Conservation (phyloP, 2,888 invertebrate species). For the Ormia ochracea region DNA sequence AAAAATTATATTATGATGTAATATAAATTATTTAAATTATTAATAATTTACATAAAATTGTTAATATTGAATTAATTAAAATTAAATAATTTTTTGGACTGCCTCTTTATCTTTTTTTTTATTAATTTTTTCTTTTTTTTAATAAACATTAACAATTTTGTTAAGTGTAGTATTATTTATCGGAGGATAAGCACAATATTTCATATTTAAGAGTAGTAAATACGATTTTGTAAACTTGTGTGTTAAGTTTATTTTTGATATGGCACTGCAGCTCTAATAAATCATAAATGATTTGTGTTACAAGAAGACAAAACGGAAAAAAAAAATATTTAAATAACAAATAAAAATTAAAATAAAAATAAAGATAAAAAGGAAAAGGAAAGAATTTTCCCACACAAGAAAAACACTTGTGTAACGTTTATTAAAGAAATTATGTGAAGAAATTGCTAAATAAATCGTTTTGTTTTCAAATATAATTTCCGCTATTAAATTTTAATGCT, state of each 20-base stretch:
- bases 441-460: background rate
- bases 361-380: background rate
- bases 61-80: too few relatives aligned
- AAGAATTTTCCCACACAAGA: constrained; percentile 17
- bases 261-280: constrained; percentile 54
- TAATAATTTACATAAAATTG: too few relatives aligned
- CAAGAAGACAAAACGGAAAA: too few relatives aligned
- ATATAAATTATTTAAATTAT: too few relatives aligned
- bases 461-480: background rate
- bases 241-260: constrained; percentile 33
- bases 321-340: too few relatives aligned
- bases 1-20: too few relatives aligned
- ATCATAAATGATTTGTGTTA: constrained; percentile 50
- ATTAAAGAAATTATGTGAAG: background rate
- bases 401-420: constrained; percentile 6
- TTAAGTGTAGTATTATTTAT: constrained; percentile 25
- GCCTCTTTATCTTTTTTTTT: too few relatives aligned
- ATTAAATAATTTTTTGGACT: too few relatives aligned
- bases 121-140: too few relatives aligned
- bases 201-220: constrained; percentile 24
- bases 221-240: constrained; percentile 3
- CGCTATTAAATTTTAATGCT: constrained; percentile 9
- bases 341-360: too few relatives aligned
- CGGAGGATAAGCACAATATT: constrained; percentile 24
- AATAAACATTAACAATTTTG: too few relatives aligned